Evolutionary conservation across 2,797 vertebrate genomes (phyloP).

Genomic region (Pelobates cultripes): DNA sequence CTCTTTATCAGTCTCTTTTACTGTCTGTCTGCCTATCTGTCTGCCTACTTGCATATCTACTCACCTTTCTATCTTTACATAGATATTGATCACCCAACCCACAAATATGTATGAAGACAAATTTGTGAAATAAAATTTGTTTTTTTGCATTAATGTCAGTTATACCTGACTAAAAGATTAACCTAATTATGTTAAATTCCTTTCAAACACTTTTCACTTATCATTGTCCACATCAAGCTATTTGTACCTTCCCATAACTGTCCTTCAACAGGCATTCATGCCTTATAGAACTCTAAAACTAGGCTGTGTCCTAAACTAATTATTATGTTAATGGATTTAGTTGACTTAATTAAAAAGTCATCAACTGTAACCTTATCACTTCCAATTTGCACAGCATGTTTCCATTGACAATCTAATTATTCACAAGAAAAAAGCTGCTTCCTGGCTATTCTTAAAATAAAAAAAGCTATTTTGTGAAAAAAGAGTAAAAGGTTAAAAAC

Average conservation of each 20-base stretch:
- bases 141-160: no score
- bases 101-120: no score
- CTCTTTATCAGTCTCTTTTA: no score
- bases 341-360: conserved; percentile 51
- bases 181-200: no score
- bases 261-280: conserved; percentile 14
- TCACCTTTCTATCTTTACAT: no score
- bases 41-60: no score
- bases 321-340: conserved; percentile 48
- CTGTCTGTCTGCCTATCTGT: no score
- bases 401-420: conserved; percentile 34
- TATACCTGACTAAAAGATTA: no score
- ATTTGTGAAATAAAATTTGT: no score
- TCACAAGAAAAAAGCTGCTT: conserved; percentile 25
- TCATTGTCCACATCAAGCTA: conserved; percentile 12
- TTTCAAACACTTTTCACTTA: not conserved
- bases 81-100: no score
- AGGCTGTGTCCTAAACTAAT: conserved; percentile 27
- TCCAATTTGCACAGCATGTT: conserved; percentile 37
- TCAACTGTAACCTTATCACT: conserved; percentile 52
- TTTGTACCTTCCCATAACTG: conserved; percentile 11
- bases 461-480: not conserved
- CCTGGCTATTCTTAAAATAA: conserved; percentile 18
- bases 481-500: no score
- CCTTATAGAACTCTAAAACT: conserved; percentile 13